These are phyloP conservation scores for Eurystomus gularis DNA, from an alignment of 2,113 vertebrate genomes.

Conservation along the genomic window DNA sequence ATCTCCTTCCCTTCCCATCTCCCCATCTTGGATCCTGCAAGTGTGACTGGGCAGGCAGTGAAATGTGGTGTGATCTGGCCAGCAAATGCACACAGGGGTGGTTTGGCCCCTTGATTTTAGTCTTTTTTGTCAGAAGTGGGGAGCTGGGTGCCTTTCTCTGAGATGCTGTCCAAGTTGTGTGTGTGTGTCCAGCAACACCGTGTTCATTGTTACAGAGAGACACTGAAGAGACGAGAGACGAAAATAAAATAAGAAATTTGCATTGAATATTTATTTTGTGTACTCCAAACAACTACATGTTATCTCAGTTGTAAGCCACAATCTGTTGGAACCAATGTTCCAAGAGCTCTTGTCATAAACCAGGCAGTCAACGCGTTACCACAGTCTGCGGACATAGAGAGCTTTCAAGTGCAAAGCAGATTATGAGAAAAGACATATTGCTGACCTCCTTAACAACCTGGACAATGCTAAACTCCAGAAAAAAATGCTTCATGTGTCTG, in stretches of 20 bases:
- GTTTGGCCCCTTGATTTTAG: neutral
- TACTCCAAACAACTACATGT: slow-evolving; percentile 51
- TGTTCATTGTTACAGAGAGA: neutral
- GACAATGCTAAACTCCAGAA: slow-evolving; percentile 24
- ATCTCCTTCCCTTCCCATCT: neutral
- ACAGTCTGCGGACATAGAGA: slow-evolving; percentile 41
- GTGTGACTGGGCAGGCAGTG: neutral
- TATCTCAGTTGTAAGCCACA: slow-evolving; percentile 47
- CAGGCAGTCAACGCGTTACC: slow-evolving; percentile 24
- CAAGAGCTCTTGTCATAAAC: slow-evolving; percentile 57
- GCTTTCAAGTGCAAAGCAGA: slow-evolving; percentile 72
- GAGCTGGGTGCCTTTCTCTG: neutral
- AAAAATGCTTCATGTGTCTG: slow-evolving; percentile 59
- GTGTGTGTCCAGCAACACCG: neutral
- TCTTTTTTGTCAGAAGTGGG: neutral
- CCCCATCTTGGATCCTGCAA: neutral
- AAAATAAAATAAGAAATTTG: slow-evolving; percentile 18
- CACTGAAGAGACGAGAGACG: neutral
- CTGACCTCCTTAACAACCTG: slow-evolving; percentile 24
- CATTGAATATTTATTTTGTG: slow-evolving; percentile 68
- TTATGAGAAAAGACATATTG: slow-evolving; percentile 54
- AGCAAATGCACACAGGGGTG: neutral
- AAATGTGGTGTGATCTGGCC: neutral
- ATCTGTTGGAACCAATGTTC: slow-evolving; percentile 21
- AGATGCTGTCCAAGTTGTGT: neutral